Percentiles rank a stretch among this genome's conserved stretches.
Evolutionary conservation across 2,113 vertebrate species (phyloP).

Genomic region (Sarotherodon lohbergeri): DNA sequence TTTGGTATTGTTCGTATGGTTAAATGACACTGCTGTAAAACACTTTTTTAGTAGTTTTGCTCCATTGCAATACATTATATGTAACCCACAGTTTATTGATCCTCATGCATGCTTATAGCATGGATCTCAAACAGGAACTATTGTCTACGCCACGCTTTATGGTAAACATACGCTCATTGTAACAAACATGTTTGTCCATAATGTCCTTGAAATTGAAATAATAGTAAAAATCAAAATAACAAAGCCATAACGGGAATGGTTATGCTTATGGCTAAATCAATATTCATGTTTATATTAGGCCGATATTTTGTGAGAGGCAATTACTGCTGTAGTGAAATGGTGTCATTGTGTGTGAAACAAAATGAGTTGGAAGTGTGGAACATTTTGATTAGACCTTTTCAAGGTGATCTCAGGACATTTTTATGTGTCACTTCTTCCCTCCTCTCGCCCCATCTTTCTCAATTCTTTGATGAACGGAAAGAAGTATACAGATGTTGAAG

Average conservation of each 20-base stretch:
- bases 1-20: neutral
- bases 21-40: neutral
- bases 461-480: conserved; percentile 34
- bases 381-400: conserved; percentile 68
- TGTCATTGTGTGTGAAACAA: conserved; percentile 41
- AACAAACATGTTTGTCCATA: conserved; percentile 10
- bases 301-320: conserved; percentile 36
- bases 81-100: conserved; percentile 50
- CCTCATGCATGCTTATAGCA: conserved; percentile 16
- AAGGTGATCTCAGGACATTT: conserved; percentile 72
- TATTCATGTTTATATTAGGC: conserved; percentile 55
- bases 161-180: conserved; percentile 23
- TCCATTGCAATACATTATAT: neutral
- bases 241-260: conserved; percentile 15
- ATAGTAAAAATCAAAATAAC: conserved; percentile 39
- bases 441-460: neutral
- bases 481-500: conserved; percentile 61
- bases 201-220: conserved; percentile 39
- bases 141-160: conserved; percentile 27
- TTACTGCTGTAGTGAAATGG: conserved; percentile 36
- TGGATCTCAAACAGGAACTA: conserved; percentile 41
- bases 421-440: conserved; percentile 51
- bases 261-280: conserved; percentile 64
- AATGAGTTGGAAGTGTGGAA: conserved; percentile 35
- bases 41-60: neutral